phyloP scores from a whole-genome alignment of 2,797 vertebrate genomes.

The Ataeniobius toweri region DNA sequence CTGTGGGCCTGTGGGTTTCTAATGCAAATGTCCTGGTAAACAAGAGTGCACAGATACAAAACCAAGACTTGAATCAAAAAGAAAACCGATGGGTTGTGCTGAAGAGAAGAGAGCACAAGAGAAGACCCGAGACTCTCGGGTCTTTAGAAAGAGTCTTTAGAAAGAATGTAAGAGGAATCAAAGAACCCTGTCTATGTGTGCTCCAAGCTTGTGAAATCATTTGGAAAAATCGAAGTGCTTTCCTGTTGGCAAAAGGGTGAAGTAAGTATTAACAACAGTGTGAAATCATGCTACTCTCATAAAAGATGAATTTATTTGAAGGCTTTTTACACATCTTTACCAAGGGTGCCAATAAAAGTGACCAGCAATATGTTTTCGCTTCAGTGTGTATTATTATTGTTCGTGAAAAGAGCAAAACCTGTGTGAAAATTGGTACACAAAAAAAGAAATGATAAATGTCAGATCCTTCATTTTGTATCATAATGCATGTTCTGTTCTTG shows the following conservation, averaged over 20 bases:
- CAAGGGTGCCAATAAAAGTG: background rate
- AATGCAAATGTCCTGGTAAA: background rate
- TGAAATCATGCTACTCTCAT: background rate
- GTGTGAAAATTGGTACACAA: background rate
- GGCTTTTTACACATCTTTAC: background rate
- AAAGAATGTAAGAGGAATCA: background rate
- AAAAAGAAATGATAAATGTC: background rate
- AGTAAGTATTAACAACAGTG: background rate
- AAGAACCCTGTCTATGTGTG: too few relatives aligned
- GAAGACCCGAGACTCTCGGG: background rate
- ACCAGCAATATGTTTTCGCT: background rate
- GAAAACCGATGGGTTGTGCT: background rate
- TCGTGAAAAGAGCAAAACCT: background rate
- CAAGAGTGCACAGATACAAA: background rate
- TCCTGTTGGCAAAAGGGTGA: background rate
- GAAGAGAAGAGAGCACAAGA: background rate
- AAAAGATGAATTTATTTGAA: background rate
- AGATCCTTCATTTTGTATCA: background rate
- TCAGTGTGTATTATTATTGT: too few relatives aligned
- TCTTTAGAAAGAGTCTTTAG: too few relatives aligned
- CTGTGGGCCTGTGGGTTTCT: background rate
- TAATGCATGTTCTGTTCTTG: background rate
- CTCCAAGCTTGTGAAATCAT: background rate
- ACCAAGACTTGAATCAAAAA: background rate
- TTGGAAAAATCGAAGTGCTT: background rate